A percentile compares a stretch with the other conserved stretches of the same genome.
Conservation (phyloP, 1,140 invertebrate genomes). For the Drosophila pseudoobscura region DNA sequence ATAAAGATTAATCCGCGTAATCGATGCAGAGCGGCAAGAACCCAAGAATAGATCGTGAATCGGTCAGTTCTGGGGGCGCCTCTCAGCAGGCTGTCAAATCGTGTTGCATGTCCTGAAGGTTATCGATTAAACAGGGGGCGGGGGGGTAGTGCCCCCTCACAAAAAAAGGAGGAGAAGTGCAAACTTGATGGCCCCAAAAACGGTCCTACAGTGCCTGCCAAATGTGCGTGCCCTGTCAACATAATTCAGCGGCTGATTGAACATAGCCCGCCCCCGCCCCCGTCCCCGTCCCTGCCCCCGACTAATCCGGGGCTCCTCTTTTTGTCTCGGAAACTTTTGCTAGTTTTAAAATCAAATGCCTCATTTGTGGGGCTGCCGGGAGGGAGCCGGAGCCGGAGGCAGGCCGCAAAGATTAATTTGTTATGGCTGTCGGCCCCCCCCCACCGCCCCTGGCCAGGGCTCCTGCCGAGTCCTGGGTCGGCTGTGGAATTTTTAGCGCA, state of each 20-base stretch:
- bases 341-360: conserved; percentile 77
- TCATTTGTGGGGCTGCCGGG: conserved; percentile 49
- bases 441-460: too few species aligned
- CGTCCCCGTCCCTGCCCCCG: too few species aligned
- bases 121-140: conserved; percentile 68
- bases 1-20: too few species aligned
- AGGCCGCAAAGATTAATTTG: conserved; percentile 79
- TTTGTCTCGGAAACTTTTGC: conserved; percentile 66
- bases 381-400: background rate
- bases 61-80: too few species aligned
- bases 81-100: background rate
- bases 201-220: conserved; percentile 22
- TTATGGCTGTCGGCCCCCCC: conserved; percentile 35
- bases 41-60: conserved; percentile 3
- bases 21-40: too few species aligned
- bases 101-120: conserved; percentile 22
- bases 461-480: conserved; percentile 20
- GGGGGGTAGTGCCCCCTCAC: background rate
- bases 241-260: conserved; percentile 76
- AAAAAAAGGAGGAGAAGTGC: conserved; percentile 74
- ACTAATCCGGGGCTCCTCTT: conserved; percentile 29
- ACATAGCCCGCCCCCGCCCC: background rate
- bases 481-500: conserved; percentile 77
- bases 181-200: conserved; percentile 47
- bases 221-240: conserved; percentile 73